Evolutionary conservation across 2,113 vertebrate genomes (phyloP), one percentile per base, ranked within the genome.

Genomic region (Eolophus roseicapilla): DNA sequence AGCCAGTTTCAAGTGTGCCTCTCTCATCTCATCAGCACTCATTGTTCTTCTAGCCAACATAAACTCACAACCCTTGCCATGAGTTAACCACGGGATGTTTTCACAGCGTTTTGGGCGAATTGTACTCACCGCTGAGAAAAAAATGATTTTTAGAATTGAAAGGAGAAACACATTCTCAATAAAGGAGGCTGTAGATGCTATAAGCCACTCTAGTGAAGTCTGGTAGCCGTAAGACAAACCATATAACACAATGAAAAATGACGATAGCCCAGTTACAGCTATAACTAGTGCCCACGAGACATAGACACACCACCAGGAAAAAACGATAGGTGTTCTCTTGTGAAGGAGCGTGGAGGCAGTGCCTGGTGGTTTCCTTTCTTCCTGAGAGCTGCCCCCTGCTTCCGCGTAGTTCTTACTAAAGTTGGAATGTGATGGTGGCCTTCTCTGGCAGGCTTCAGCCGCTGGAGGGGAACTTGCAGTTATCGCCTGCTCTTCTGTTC

Each of bases 121-220:
- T 6, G 91, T 62, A 19, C 59, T 93, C 11, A 96, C 0, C 12
- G 94, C 84, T 11, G 97, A 92, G 70, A 86, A 12, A 19, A 97
- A 17, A 3, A 24, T 7, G 2, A 96, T 93, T 46, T 96, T 98
- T 17, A 71, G 11, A 3, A 96, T 46, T 35, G 98, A 95, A 63
- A 97, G 6, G 12, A 98, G 19, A 27, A 98, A 90, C 4, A 98
- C 19, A 0, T 94, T 96, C 95, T 97, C n/a, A n/a, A 80, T 15
- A 62, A 98, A 95, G 8, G 98, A 97, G 7, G 53, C 60, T 10
- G 64, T 35, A 1, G 97, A 98, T 0, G 98, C 97, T 3, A 97
- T 78, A 50, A 98, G 91, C 98, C 98, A 98, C 17, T 97, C 95
- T 3, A 74, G 3, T 4, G 98, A 98, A 17, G 89, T 97, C 8